Evolutionary conservation across 2,888 invertebrate genomes (phyloP), one percentile per base, ranked within the genome.

Genomic region (Margaritifera margaritifera): DNA sequence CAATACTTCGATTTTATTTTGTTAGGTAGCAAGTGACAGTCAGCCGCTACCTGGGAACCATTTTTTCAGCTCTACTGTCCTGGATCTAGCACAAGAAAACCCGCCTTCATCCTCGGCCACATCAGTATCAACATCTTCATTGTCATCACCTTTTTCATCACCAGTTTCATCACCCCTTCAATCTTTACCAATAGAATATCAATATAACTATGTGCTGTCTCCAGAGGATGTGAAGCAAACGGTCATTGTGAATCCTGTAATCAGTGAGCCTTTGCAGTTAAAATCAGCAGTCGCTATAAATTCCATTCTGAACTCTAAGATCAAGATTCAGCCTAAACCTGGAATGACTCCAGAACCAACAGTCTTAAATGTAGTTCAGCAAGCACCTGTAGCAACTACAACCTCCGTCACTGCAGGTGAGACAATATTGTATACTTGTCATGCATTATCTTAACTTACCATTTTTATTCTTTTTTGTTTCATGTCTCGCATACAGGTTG

Each of bases 251-350:
- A 42, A 42, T 42, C 42, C 42, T 42, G 15, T 42, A 42, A 42
- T 42, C 15, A 15, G 11, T 42, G 42, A 42, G 11, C 42, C 42
- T 15, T 15, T 42, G 15, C 42, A 42, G 11, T 11, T 42, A 42
- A 42, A 42, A 42, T 42, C 42, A 42, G 42, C 42, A 19, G 66
- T 72, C 52, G 78, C 74, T 22, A 69, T 81, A 55, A 75, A 80
- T 58, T 78, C 80, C 25, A 84, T 87, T 60, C 68, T 87, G 55
- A 84, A 84, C 67, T 81, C 82, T n/a, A 85, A 87, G 66, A 80
- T 87, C 25, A 86, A 86, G 70, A 87, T 87, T 19, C 84, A 86
- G 62, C 87, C 87, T 6, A 86, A 85, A 76, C 82, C 82, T 6
- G 71, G 73, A 25, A 42, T 52, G 1, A 42, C 42, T 42, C 42